Conservation (phyloP, 2,888 invertebrate genomes). For the Morpho helenor region DNA sequence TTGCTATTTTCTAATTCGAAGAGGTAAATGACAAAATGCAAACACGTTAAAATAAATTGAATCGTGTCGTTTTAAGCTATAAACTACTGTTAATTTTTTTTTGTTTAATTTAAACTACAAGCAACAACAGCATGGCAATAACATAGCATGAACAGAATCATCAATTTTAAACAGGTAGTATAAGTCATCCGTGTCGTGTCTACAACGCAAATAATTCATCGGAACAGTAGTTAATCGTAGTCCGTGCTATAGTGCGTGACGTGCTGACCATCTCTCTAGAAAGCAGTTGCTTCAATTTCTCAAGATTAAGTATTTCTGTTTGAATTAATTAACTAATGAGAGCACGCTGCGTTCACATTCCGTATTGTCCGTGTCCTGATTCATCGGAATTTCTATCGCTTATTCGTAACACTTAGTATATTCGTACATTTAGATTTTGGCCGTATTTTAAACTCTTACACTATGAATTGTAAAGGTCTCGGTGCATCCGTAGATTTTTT, state of each 20-base stretch:
- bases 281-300: conserved; percentile 72
- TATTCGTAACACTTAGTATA: conserved; percentile 50
- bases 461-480: no score
- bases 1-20: no score
- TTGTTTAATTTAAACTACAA: no score
- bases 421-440: background rate
- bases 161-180: background rate
- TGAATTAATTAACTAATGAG: conserved; percentile 75
- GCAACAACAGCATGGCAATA: no score
- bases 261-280: conserved; percentile 61
- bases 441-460: no score
- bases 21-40: no score
- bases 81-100: no score
- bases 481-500: no score
- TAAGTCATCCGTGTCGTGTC: conserved; percentile 39
- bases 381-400: conserved; percentile 63
- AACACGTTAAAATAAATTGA: no score
- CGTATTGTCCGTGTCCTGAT: conserved; percentile 58
- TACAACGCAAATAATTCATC: conserved; percentile 73
- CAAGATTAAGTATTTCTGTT: conserved; percentile 71
- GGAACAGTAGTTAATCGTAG: conserved; percentile 23
- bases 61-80: no score
- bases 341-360: conserved; percentile 69
- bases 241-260: conserved; percentile 51
- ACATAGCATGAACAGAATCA: background rate